Evolutionary conservation across 35 echinoderm and acorn worm species (phyloP), one percentile per base, ranked within the genome.

Genomic region (Apostichopus parvimensis): DNA sequence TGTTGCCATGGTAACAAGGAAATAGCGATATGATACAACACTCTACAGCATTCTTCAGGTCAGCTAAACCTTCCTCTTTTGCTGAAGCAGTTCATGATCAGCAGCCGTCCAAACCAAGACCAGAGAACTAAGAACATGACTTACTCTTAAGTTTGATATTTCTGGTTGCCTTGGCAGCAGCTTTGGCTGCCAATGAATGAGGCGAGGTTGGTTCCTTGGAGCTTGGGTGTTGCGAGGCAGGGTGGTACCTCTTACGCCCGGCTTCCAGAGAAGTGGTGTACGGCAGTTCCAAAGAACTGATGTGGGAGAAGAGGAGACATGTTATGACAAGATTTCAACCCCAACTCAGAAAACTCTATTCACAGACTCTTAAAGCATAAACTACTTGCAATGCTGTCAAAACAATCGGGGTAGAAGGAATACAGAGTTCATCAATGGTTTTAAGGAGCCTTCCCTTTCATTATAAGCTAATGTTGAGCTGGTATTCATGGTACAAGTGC

Each of bases 191-290:
- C 34, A 98, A 92, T 21, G 97, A 92, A 57, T 98, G 97, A 10
- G 97, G 97, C 1, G 97, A 98, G 57, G 97, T 98, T 53, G 94
- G 95, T 92, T 94, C 94, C 90, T 98, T 95, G 34, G 91, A 92
- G 75, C 71, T 89, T 89, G 94, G 26, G 8, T 92, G 77, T 1
- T 78, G 76, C 2, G 94, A 91, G 45, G 91, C 64, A 58, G 64
- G 28, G 72, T 90, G 71, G 57, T 80, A 85, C 82, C 84, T 88
- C 82, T 93, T 93, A 7, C 95, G 93, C 5, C 92, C 87, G 53
- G 87, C 93, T 60, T 98, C 94, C 23, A 93, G 70, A 52, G 86
- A 79, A 18, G 95, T 95, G 5, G 93, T 95, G 93, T 98, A 98
- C 4, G 97, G 97, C 70, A 98, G 89, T 78, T 95, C 94, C 62